phyloP scores from a whole-genome alignment of 2,797 vertebrate species.

The Pipistrellus pygmaeus region DNA sequence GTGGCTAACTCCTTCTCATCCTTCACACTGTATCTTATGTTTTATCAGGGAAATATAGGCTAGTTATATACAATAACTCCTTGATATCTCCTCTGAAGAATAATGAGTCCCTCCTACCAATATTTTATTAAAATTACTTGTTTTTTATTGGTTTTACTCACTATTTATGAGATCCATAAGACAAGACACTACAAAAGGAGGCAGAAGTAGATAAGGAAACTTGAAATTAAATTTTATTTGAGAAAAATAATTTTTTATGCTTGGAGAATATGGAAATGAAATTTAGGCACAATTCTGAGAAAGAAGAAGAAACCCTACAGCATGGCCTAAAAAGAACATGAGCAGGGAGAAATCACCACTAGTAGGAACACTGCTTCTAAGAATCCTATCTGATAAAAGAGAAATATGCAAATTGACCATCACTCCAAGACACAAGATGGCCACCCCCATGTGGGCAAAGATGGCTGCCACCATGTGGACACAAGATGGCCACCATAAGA shows the following conservation, averaged over 20 bases:
- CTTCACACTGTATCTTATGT: background rate
- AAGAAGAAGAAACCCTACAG: background rate
- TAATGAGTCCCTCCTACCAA: background rate
- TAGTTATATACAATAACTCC: background rate
- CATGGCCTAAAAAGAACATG: no score
- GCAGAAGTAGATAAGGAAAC: background rate
- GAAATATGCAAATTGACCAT: no score
- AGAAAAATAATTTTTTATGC: no score
- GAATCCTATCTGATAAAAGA: background rate
- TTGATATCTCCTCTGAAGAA: constrained; percentile 4
- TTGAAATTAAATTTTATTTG: background rate
- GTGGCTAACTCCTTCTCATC: background rate
- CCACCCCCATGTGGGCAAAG: no score
- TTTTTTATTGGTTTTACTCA: background rate
- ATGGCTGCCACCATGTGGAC: no score
- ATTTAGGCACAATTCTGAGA: background rate
- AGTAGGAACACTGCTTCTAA: background rate
- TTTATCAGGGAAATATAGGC: background rate
- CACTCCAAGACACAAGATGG: no score
- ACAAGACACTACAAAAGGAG: background rate
- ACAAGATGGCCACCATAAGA: no score
- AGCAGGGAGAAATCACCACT: no score
- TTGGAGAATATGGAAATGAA: background rate
- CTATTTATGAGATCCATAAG: background rate
- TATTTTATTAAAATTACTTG: background rate